A percentile compares a stretch with the other conserved stretches of the same genome.
Evolutionary conservation across 2,113 vertebrate genomes (phyloP).

Genomic region (Cercocebus atys): DNA sequence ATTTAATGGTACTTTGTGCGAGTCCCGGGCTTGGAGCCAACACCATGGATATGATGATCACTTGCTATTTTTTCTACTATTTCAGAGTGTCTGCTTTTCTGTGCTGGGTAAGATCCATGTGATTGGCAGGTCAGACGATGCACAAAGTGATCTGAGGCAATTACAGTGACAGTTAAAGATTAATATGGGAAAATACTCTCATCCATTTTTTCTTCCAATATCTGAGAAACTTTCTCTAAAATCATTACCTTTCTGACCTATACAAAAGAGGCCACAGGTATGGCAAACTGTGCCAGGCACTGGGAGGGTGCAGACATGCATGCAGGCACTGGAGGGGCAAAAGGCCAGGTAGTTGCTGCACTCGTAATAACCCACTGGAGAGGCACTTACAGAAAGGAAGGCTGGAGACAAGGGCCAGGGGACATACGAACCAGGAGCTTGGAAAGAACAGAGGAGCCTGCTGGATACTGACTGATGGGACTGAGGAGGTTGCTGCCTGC

Average conservation of each 20-base stretch:
- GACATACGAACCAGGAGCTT: accelerated
- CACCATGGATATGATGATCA: accelerated
- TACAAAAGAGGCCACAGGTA: accelerated
- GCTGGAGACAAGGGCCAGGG: not conserved
- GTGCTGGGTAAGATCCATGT: not conserved
- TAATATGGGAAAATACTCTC: not conserved
- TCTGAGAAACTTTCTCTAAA: not conserved
- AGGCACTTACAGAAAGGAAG: too few species aligned
- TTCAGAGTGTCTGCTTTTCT: not conserved
- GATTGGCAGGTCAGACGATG: not conserved
- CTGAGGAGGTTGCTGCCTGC: too few species aligned
- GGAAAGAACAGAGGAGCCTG: accelerated
- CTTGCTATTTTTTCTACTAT: not conserved
- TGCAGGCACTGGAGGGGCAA: accelerated
- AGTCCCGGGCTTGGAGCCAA: not conserved
- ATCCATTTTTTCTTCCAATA: not conserved
- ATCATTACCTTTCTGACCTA: not conserved
- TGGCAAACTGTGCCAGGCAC: accelerated
- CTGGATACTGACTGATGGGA: not conserved
- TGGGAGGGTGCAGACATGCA: accelerated
- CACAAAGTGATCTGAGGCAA: not conserved
- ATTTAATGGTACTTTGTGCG: not conserved
- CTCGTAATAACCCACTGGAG: accelerated
- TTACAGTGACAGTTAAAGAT: not conserved
- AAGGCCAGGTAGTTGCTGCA: not conserved